These are phyloP conservation scores for Lagopus leucura DNA, from an alignment of 2,113 vertebrate genomes.

Conservation along the genomic window DNA sequence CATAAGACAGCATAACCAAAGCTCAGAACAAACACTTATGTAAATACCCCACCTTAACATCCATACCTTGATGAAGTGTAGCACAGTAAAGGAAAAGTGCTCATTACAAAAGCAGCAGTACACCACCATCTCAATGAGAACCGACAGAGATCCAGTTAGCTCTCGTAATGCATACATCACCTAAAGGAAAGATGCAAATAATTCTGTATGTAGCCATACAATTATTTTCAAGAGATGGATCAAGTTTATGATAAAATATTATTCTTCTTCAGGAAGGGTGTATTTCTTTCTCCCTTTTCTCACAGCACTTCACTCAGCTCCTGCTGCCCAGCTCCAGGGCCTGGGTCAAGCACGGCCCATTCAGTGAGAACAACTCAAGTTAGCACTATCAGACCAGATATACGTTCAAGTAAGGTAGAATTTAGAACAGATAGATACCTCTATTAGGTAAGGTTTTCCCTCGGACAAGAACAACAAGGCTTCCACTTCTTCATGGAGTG, in stretches of 20 bases:
- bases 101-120: conserved; percentile 97
- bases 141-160: conserved; percentile 87
- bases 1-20: neutral
- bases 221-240: neutral
- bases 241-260: rapidly evolving
- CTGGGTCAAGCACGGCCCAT: neutral
- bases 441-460: conserved; percentile 92
- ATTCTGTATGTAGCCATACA: neutral
- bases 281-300: neutral
- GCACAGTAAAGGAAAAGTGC: conserved; percentile 90
- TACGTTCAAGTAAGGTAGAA: neutral
- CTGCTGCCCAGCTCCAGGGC: neutral
- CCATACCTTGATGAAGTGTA: conserved; percentile 94
- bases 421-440: conserved; percentile 80
- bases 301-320: neutral
- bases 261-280: neutral
- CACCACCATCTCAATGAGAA: conserved; percentile 94
- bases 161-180: conserved; percentile 97
- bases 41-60: neutral
- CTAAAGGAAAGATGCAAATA: conserved; percentile 60
- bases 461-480: conserved; percentile 91
- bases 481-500: conserved; percentile 90
- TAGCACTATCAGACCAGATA: neutral
- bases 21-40: neutral
- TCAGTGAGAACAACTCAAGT: neutral